Percentiles rank a stretch among this genome's conserved stretches.
Evolutionary conservation across 2,888 invertebrate species (phyloP).

Genomic region (Tuta absoluta): DNA sequence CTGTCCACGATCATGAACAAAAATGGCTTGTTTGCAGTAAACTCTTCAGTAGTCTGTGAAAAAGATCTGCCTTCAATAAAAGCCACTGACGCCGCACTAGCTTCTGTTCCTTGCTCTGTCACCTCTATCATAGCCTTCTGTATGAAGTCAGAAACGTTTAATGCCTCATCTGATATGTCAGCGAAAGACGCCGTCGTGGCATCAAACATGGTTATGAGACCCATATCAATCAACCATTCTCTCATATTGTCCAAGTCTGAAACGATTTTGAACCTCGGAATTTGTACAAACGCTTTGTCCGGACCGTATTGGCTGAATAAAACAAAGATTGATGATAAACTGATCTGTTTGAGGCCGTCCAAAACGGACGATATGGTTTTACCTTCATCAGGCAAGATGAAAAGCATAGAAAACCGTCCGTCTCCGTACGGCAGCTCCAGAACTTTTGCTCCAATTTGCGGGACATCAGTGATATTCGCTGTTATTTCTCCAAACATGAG

Average conservation of each 20-base stretch:
- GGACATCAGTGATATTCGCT: conserved; percentile 46
- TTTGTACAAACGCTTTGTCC: conserved; percentile 73
- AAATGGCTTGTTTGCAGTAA: conserved; percentile 63
- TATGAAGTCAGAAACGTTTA: conserved; percentile 59
- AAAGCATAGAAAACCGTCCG: conserved; percentile 81
- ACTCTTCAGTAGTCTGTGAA: conserved; percentile 41
- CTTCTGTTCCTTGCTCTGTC: conserved; percentile 63
- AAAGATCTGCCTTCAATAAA: conserved; percentile 43
- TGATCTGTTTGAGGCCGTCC: conserved; percentile 67
- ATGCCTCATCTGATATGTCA: conserved; percentile 49
- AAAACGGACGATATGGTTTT: conserved; percentile 68
- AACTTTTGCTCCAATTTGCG: conserved; percentile 51
- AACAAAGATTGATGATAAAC: conserved; percentile 70
- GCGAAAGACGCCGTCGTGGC: conserved; percentile 49
- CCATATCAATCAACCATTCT: conserved; percentile 68
- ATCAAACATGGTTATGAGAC: conserved; percentile 61
- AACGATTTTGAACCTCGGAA: conserved; percentile 82
- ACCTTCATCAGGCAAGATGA: conserved; percentile 80
- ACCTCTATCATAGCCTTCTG: conserved; percentile 71
- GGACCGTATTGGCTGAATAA: conserved; percentile 55
- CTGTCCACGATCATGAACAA: conserved; percentile 70
- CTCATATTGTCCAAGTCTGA: conserved; percentile 74
- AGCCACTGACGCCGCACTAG: conserved; percentile 50
- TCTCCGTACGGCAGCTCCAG: conserved; percentile 65
- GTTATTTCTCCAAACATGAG: conserved; percentile 52